Conservation (phyloP, 1,140 invertebrate genomes). For the Paramacrobiotus metropolitanus region DNA sequence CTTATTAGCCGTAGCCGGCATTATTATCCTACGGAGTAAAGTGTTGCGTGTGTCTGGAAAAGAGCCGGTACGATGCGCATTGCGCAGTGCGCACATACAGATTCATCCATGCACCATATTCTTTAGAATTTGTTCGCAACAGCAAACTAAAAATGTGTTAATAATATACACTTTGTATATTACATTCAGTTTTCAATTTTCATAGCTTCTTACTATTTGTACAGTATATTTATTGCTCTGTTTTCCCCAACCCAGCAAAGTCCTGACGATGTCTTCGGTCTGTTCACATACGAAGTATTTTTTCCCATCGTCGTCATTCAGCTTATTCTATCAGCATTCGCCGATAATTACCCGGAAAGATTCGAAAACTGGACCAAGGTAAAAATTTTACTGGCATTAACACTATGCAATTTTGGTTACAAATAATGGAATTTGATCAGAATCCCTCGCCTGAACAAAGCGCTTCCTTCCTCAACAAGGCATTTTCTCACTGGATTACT, state of each 20-base stretch:
- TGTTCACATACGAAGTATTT: background rate
- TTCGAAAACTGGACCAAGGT: constrained; percentile 5
- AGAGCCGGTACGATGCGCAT: background rate
- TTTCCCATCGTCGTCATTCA: background rate
- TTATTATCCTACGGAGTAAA: background rate
- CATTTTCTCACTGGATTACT: background rate
- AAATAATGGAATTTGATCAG: too few relatives aligned
- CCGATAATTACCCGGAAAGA: background rate
- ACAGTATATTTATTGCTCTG: too few relatives aligned
- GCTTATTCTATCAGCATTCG: background rate
- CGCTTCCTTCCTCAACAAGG: background rate
- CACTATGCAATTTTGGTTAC: too few relatives aligned
- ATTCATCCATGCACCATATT: too few relatives aligned
- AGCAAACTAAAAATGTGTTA: too few relatives aligned
- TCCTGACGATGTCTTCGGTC: background rate
- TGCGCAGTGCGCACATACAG: too few relatives aligned
- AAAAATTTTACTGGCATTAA: background rate
- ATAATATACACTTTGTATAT: too few relatives aligned
- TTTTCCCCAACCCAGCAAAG: too few relatives aligned
- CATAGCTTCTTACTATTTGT: too few relatives aligned
- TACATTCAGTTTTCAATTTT: too few relatives aligned
- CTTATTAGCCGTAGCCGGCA: background rate
- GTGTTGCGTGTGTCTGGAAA: background rate
- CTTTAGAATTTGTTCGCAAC: too few relatives aligned
- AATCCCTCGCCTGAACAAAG: background rate